Conservation (phyloP, 2,888 invertebrate genomes). For the Xiphydria camelus region DNA sequence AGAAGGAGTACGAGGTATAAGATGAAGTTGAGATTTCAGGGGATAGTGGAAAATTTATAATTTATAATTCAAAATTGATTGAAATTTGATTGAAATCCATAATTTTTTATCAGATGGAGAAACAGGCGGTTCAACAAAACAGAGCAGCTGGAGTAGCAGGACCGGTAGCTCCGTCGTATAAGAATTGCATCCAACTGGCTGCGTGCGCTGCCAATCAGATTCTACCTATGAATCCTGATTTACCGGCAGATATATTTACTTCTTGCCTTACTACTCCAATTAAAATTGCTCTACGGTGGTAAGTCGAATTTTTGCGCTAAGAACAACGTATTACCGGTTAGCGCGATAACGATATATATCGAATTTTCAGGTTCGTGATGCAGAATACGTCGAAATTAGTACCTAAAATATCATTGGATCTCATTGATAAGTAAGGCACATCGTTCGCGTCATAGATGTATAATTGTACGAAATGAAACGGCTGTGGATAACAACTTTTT, state of each 20-base stretch:
- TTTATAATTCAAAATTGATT: neutral
- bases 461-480: too few relatives aligned
- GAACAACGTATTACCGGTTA: too few relatives aligned
- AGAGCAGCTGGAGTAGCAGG: slow-evolving; percentile 46
- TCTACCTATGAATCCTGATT: slow-evolving; percentile 94
- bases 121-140: slow-evolving; percentile 50
- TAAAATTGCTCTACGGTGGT: slow-evolving; percentile 92
- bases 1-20: slow-evolving; percentile 77
- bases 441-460: too few relatives aligned
- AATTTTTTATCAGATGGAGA: slow-evolving; percentile 41
- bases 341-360: too few relatives aligned
- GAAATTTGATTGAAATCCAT: neutral
- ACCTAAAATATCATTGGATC: slow-evolving; percentile 78
- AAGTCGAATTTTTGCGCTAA: too few relatives aligned
- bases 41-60: neutral
- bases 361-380: slow-evolving; percentile 75
- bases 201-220: slow-evolving; percentile 93
- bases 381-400: slow-evolving; percentile 81
- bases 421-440: slow-evolving; percentile 83
- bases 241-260: slow-evolving; percentile 97
- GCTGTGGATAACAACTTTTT: too few relatives aligned
- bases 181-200: slow-evolving; percentile 94
- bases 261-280: slow-evolving; percentile 98
- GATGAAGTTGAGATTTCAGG: neutral
- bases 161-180: slow-evolving; percentile 66